Base-by-base conservation (phyloP, 2,797 vertebrate species). In the Hirundo rustica region DNA sequence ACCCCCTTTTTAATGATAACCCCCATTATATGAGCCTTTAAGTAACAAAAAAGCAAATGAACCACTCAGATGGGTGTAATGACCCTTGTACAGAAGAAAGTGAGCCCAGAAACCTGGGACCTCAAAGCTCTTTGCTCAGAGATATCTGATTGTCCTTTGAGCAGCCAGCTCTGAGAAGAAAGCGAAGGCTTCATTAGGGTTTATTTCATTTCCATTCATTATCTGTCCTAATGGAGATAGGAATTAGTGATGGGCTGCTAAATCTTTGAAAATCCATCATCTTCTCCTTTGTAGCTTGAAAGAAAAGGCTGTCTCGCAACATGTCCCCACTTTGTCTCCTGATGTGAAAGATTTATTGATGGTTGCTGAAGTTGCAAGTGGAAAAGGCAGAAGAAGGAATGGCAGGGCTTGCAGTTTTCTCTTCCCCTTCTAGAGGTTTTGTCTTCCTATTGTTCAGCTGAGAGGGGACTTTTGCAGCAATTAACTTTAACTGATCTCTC, bases 11-110 rank as follows among this genome's bases (percentile, higher is more conserved):
- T 68, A 84, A 36, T 38, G 34, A 70, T 75, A 92, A 75, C 32
- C 51, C 91, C 11, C 44, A 58, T 82, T 67, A 75, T 34, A 72
- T 44, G 57, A 61, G 26, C 25, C 44, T 91, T 79, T 74, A 82
- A 53, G 44, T 86, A 74, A 88, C 71, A 88, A 53, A 19, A 92
- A 90, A 95, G 81, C 38, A 88, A 92, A 92, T 93, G 55, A 89
- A 68, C 57, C 45, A 22, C n/a, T 93, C 51, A 57, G 30, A 45
- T 54, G 0, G 0, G 54, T 48, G 38, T 89, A 96, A 95, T 88
- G 70, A 66, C 20, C 76, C 89, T 93, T 86, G 50, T 7, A 73
- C 77, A 84, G 71, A 72, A 38, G 68, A 42, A 76, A 80, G 54
- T n/a, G 42, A 74, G 36, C 25, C 54, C 54, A 57, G 64, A 53